Base-by-base conservation (phyloP, 2,113 vertebrate species). In the Ailuropoda melanoleuca region DNA sequence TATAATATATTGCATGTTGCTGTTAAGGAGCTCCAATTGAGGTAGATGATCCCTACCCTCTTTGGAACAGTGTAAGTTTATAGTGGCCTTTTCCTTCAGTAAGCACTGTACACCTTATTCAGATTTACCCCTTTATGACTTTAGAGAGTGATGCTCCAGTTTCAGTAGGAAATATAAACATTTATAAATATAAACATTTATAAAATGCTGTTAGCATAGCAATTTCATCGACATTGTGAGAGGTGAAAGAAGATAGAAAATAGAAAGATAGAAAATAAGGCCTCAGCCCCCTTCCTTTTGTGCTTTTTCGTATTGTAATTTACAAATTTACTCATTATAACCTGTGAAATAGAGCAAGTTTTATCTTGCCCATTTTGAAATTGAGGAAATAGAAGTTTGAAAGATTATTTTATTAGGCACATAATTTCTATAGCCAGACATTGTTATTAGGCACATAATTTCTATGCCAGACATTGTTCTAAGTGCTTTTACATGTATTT, bases 371-470 rank as follows among this genome's bases (percentile, higher is more conserved):
- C 19, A 23, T 72, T 85, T 97, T 86, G 64, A 96, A 94, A 75
- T 90, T 90, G 55, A 90, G 58, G 21, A 77, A 97, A 24, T 43
- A 84, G 58, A 78, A 66, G 19, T 9, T 72, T 74, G 56, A 93
- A n/a, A 84, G 43, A 37, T 85, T 88, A 34, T 90, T 95, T 75
- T 94, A 83, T 93, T 95, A 95, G 82, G 11, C 26, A 96, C 46
- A 86, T 90, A 68, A 68, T 24, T 96, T 96, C 37, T 24, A 1
- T 64, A 82, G 46, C 3, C 68, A n/a, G n/a, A n/a, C n/a, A n/a
- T n/a, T n/a, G n/a, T 75, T 94, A 83, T 93, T 95, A 95, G 82
- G 11, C 26, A 96, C 46, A 86, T 90, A 68, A 68, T 24, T 96
- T 96, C 37, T 24, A 90, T 95, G 55, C 9, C 26, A 92, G 29